Base-by-base conservation (phyloP, 2,113 vertebrate species). In the Strigops habroptila region DNA sequence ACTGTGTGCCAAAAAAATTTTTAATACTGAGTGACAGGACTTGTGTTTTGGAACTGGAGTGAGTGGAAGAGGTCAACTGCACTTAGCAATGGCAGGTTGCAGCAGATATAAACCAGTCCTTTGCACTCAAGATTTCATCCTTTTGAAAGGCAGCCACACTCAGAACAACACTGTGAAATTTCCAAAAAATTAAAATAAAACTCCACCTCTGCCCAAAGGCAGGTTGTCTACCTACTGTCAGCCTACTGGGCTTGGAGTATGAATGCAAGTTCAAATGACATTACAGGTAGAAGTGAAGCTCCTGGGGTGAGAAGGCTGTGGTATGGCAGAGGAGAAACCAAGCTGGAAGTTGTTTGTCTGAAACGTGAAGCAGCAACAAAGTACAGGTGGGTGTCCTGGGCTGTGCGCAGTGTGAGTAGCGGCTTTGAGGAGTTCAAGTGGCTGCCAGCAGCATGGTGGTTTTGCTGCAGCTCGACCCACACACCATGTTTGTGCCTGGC, bases 401-500 rank as follows among this genome's bases (percentile, higher is more conserved):
- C 35, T 6, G 9, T 59, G 23, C 19, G 24, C 12, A 21, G 33
- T 59, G 12, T 8, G 17, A 55, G 39, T n/a, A 41, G 10, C 31
- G 35, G 23, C 31, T 67, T 39, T 39, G 18, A 5, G 9, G 57
- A 27, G 15, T 17, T 68, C 24, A 27, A 1, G 15, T 23, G 49
- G 53, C 27, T 59, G 73, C 37, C 57, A 35, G 30, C n/a, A 37
- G 43, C 25, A 12, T 3, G 14, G 23, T 39, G 31, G 30, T 41
- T 41, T 73, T 1, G 1, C 64, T n/a, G 21, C 35, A 35, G 41
- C 21, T 35, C 52, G 37, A 25, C 41, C 10, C 31, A 24, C 41
- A 18, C 35, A 6, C 5, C 6, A 1, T 3, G 4, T 35, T n/a
- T 48, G 57, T 64, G 18, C 10, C 9, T 0, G 1, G 31, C 4